A percentile compares a stretch with the other conserved stretches of the same genome.
These are phyloP conservation scores for Rhagoletis zephyria DNA, from an alignment of 1,140 invertebrate genomes.

Conservation along the genomic window DNA sequence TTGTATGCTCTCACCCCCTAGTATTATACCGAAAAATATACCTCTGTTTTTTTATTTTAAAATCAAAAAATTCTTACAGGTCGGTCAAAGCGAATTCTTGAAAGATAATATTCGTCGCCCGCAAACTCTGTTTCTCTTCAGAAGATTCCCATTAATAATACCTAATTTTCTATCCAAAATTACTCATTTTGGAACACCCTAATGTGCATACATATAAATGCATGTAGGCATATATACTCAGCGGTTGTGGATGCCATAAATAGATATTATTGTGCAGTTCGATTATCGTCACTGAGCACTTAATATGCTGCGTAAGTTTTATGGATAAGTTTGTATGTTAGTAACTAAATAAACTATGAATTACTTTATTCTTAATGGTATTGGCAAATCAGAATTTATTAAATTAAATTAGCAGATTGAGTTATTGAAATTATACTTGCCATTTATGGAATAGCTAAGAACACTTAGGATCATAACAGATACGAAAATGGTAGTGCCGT, in stretches of 20 bases:
- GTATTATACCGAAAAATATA: too few relatives aligned
- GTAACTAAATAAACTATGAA: background rate
- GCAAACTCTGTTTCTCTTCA: too few relatives aligned
- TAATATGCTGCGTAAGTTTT: background rate
- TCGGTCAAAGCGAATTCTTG: too few relatives aligned
- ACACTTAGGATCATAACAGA: background rate
- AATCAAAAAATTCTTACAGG: too few relatives aligned
- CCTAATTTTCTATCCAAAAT: too few relatives aligned
- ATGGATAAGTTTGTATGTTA: background rate
- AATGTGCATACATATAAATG: too few relatives aligned
- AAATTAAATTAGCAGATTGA: conserved; percentile 48
- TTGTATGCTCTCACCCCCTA: too few relatives aligned
- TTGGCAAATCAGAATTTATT: conserved; percentile 42
- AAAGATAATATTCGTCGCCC: too few relatives aligned
- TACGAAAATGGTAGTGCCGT: background rate
- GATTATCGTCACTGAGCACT: conserved; percentile 12
- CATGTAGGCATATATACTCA: background rate
- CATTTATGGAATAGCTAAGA: conserved; percentile 7
- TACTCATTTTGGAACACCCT: too few relatives aligned
- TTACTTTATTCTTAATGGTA: conserved; percentile 37
- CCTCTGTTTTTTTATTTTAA: too few relatives aligned
- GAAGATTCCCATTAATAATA: too few relatives aligned
- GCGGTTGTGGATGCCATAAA: conserved; percentile 8
- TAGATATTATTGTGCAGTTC: conserved; percentile 48
- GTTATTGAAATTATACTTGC: conserved; percentile 48